phyloP scores from a whole-genome alignment of 1,140 invertebrate genomes.

The Drosophila erecta region DNA sequence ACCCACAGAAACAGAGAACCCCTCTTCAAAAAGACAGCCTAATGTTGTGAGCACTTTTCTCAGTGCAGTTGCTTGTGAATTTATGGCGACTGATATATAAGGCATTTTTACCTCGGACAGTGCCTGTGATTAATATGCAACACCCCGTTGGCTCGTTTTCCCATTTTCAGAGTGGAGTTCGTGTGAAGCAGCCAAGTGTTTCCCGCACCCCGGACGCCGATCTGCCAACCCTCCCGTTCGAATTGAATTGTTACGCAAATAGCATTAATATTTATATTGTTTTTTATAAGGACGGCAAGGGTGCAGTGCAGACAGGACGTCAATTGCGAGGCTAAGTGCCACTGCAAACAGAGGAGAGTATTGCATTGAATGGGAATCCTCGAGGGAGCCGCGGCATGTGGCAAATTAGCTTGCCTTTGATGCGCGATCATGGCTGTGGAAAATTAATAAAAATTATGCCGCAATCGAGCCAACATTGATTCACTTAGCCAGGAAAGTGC shows the following conservation, averaged over 20 bases:
- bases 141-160: slow-evolving; percentile 22
- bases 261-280: slow-evolving; percentile 83
- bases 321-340: slow-evolving; percentile 59
- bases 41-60: not conserved
- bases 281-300: slow-evolving; percentile 37
- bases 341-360: slow-evolving; percentile 29
- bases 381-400: slow-evolving; percentile 68
- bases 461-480: slow-evolving; percentile 17
- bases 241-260: slow-evolving; percentile 82
- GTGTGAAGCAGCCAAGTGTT: slow-evolving; percentile 75
- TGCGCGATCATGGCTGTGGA: slow-evolving; percentile 36
- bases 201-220: slow-evolving; percentile 8
- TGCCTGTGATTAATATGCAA: slow-evolving; percentile 76
- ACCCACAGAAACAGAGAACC: not conserved
- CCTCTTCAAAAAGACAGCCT: not conserved
- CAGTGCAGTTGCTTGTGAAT: slow-evolving; percentile 22
- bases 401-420: slow-evolving; percentile 69
- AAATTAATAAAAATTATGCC: slow-evolving; percentile 14
- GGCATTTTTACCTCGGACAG: slow-evolving; percentile 27
- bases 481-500: slow-evolving; percentile 14
- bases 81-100: slow-evolving; percentile 32
- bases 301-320: slow-evolving; percentile 47
- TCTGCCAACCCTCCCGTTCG: slow-evolving; percentile 21
- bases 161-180: slow-evolving; percentile 8
- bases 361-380: slow-evolving; percentile 47